These are phyloP conservation scores for Myrmophylax atrothorax DNA, from an alignment of 2,113 vertebrate genomes.

Conservation along the genomic window DNA sequence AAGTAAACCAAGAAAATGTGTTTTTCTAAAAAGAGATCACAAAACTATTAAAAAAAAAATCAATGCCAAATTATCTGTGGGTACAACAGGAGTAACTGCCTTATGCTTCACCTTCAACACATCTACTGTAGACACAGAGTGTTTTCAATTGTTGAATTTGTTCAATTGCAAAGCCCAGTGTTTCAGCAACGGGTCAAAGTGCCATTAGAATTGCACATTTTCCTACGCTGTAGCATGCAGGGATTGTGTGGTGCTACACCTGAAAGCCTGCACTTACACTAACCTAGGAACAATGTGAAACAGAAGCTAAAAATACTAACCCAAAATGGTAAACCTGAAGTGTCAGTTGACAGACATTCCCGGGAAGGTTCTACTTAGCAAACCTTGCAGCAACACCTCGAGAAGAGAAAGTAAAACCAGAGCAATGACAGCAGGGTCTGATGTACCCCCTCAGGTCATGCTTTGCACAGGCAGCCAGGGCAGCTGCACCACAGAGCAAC, in stretches of 20 bases:
- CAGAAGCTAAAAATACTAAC: background rate
- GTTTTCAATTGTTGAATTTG: background rate
- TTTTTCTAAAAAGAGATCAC: background rate
- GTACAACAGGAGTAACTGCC: slow-evolving; percentile 19
- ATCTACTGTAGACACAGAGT: slow-evolving; percentile 13
- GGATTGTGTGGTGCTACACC: background rate
- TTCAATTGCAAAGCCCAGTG: slow-evolving; percentile 41
- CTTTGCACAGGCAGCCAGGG: slow-evolving; percentile 1
- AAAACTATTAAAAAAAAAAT: background rate
- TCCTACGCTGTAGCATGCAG: background rate
- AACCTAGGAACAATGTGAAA: background rate
- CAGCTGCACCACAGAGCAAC: background rate
- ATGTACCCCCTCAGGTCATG: accelerated
- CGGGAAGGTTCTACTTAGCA: background rate
- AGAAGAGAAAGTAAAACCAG: background rate
- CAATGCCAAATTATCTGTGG: background rate
- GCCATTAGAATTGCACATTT: slow-evolving; percentile 54
- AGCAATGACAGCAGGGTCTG: background rate
- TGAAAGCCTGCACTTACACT: background rate
- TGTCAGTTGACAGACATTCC: background rate
- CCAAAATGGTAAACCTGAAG: background rate
- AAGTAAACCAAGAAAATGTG: slow-evolving; percentile 7
- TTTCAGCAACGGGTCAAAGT: slow-evolving; percentile 54
- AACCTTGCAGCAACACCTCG: background rate
- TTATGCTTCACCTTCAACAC: slow-evolving; percentile 11